Evolutionary conservation across 2,797 vertebrate genomes (phyloP), one percentile per base, ranked within the genome.

Genomic region (Benthosema pterotum): DNA sequence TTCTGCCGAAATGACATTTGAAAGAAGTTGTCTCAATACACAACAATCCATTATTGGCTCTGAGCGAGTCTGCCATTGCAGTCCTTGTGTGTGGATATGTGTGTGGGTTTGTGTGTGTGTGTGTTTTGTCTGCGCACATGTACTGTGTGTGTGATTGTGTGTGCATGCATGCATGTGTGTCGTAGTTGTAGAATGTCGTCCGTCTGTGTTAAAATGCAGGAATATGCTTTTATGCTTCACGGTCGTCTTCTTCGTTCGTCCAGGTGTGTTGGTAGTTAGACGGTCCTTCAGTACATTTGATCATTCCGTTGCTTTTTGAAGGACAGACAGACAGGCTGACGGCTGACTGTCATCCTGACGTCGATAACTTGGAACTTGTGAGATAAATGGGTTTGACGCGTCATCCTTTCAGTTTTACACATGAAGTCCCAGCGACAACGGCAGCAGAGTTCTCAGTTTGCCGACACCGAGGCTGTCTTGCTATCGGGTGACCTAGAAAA

Each of bases 401-500:
- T 86, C 83, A 81, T 85, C 82, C 79, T 86, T 80, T 63, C 32
- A n/a, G n/a, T 38, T 83, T 83, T 83, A 67, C 71, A 69, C 69
- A 63, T 64, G 71, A 75, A 83, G 53, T 49, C 50, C 48, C 49
- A 43, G 45, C 51, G n/a, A n/a, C n/a, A n/a, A n/a, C n/a, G n/a
- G n/a, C n/a, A n/a, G 56, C 46, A 63, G 73, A 78, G 78, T 72
- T 80, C n/a, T 81, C 71, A 64, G 73, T 67, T 85, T 79, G 80
- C 80, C 32, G 8, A 25, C n/a, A 73, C 73, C 38, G n/a, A 64
- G 65, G 76, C 72, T 83, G 76, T 88, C 92, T 90, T 80, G 96
- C 95, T 98, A 98, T 95, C 95, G 95, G 16, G 96, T 98, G 64
- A 98, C 97, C 96, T 98, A 67, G 42, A 87, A 83, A 88, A 74